Evolutionary conservation across 2,888 invertebrate species (phyloP).

Genomic region (Megaustenia siamemsis): DNA sequence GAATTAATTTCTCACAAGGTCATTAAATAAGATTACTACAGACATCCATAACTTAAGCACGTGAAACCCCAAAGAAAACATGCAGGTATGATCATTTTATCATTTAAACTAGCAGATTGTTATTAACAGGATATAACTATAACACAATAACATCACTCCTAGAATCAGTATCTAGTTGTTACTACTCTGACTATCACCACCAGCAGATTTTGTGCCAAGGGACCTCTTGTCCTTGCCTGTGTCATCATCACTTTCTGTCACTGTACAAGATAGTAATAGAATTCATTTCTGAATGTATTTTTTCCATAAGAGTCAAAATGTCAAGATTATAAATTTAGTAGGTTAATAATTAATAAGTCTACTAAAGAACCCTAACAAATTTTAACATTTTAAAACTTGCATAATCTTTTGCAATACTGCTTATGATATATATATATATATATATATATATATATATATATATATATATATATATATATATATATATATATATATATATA

Average conservation of each 20-base stretch:
- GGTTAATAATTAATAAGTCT: too few species aligned
- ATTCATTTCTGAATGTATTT: neutral
- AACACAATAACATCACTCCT: neutral
- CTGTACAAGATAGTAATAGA: conserved; percentile 23
- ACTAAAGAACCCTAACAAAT: too few species aligned
- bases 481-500: too few species aligned
- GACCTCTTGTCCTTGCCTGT: conserved; percentile 1
- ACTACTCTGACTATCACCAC: conserved; percentile 12
- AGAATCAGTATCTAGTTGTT: neutral
- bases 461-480: too few species aligned
- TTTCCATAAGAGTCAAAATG: neutral
- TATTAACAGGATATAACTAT: too few species aligned
- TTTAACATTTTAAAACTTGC: too few species aligned
- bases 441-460: too few species aligned
- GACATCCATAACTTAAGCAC: neutral
- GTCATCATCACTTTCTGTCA: neutral
- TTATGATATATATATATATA: too few species aligned
- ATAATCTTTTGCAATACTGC: too few species aligned
- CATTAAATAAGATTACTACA: neutral
- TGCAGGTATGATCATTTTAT: too few species aligned
- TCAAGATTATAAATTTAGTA: too few species aligned
- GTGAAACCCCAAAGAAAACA: neutral
- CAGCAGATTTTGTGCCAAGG: neutral
- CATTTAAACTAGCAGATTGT: too few species aligned
- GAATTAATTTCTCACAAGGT: neutral